A percentile compares a stretch with the other conserved stretches of the same genome.
Conservation (phyloP, 2,113 vertebrate genomes). For the Geococcyx californianus region DNA sequence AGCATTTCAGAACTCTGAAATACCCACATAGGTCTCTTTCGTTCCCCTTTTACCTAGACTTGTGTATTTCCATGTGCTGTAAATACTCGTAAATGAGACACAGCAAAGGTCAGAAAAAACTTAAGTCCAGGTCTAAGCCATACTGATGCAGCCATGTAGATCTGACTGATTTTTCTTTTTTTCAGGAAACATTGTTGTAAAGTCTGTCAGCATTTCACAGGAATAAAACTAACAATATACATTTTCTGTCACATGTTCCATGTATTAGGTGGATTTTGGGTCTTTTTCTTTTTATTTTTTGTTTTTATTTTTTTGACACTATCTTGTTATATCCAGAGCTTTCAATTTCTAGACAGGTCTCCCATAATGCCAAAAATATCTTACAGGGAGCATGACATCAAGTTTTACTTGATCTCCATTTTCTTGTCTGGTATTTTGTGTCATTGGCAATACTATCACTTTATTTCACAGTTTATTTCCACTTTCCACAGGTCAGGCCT, state of each 20-base stretch:
- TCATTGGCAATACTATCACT: neutral
- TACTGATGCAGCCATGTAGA: neutral
- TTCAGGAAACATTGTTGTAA: neutral
- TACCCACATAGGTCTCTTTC: neutral
- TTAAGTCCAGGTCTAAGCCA: neutral
- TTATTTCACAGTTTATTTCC: neutral
- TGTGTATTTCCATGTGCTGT: neutral
- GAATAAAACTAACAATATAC: neutral
- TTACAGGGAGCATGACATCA: neutral
- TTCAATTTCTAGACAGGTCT: neutral
- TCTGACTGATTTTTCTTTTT: neutral
- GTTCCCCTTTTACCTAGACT: neutral
- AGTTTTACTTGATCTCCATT: neutral
- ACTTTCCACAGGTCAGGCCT: neutral
- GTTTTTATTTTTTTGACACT: neutral
- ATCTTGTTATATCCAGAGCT: neutral
- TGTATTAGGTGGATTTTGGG: neutral
- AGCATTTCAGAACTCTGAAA: neutral
- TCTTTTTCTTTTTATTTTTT: neutral
- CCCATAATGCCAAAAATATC: neutral
- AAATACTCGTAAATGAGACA: neutral
- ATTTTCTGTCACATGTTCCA: neutral
- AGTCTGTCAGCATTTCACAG: neutral
- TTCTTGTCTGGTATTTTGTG: neutral
- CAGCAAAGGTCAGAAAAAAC: neutral